Evolutionary conservation across 2,888 invertebrate species (phyloP), one percentile per base, ranked within the genome.

Genomic region (Operophtera brumata): DNA sequence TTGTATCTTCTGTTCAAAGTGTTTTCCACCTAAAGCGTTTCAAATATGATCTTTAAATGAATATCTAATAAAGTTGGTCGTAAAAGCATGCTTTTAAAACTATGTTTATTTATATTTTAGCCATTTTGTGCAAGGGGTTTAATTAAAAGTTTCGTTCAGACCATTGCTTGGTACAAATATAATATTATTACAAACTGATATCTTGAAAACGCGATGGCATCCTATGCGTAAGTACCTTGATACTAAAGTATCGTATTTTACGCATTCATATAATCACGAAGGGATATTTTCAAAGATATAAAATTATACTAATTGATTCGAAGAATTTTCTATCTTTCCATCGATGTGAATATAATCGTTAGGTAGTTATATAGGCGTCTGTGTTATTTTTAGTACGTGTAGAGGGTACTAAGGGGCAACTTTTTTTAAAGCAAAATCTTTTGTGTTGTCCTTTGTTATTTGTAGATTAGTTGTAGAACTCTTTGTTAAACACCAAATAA

Each of bases 301-400:
- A 61, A 54, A 62, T 62, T 65, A 65, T 65, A 57, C 62, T 57
- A 65, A 65, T 65, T 53, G 58, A 62, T 65, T 59, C 62, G 62
- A 55, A 62, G 59, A 61, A 62, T 61, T 57, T 61, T 65, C 59
- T 62, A 61, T 65, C 61, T 61, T 57, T 53, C 54, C 56, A 47
- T 59, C 57, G 57, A 62, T 57, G 56, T 58, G 49, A 61, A 59
- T 62, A 62, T 61, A 61, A 62, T 58, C 55, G 52, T 63, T 62
- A 30, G 30, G 20, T 20, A 20, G 20, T 3, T 20, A 63, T 59
- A 51, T 7, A 8, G 45, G 57, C 54, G 40, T 58, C 39, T 45
- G 49, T 48, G 54, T 65, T 56, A 64, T 64, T 57, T 58, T 54
- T 54, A 42, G 56, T 51, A 49, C 53, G 36, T 50, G 55, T 47